Percentiles rank a stretch among this genome's conserved stretches.
Evolutionary conservation across 1,140 invertebrate species (phyloP).

Genomic region (Oscheius sp.): DNA sequence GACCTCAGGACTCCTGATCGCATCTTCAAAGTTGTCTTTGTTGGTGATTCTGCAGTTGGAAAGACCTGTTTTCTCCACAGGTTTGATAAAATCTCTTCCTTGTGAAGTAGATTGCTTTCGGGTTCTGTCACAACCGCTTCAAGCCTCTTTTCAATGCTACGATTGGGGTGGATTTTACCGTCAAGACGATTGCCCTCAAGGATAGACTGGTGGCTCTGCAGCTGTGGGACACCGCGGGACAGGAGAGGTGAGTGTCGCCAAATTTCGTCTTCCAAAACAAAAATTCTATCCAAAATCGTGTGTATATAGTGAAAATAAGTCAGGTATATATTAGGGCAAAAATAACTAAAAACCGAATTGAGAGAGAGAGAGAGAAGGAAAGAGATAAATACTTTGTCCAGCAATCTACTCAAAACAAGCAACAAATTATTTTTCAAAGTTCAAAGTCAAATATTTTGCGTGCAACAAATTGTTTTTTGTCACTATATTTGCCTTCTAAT

Average conservation of each 20-base stretch:
- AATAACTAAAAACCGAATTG: too few species aligned
- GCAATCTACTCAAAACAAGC: too few species aligned
- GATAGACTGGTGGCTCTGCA: conserved; percentile 66
- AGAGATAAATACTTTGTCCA: too few species aligned
- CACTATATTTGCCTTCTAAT: too few species aligned
- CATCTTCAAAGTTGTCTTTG: conserved; percentile 68
- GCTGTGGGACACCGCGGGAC: conserved; percentile 69
- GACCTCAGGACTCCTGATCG: conserved; percentile 61
- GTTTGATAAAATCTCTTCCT: conserved; percentile 36
- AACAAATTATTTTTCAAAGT: too few species aligned
- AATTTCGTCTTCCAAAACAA: neutral
- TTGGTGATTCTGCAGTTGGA: conserved; percentile 69
- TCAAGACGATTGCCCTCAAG: conserved; percentile 65
- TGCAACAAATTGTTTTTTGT: too few species aligned
- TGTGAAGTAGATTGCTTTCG: conserved; percentile 19
- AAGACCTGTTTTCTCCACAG: conserved; percentile 68
- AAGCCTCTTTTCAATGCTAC: conserved; percentile 66
- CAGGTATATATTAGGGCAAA: neutral
- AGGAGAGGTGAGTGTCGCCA: conserved; percentile 63
- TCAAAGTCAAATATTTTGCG: too few species aligned
- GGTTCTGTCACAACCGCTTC: conserved; percentile 66
- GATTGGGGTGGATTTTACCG: conserved; percentile 69
- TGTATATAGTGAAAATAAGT: too few species aligned
- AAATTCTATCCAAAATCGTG: neutral
- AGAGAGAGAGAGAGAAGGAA: too few species aligned